phyloP scores from a whole-genome alignment of 2,113 vertebrate genomes.

The Actinemys pallida region DNA sequence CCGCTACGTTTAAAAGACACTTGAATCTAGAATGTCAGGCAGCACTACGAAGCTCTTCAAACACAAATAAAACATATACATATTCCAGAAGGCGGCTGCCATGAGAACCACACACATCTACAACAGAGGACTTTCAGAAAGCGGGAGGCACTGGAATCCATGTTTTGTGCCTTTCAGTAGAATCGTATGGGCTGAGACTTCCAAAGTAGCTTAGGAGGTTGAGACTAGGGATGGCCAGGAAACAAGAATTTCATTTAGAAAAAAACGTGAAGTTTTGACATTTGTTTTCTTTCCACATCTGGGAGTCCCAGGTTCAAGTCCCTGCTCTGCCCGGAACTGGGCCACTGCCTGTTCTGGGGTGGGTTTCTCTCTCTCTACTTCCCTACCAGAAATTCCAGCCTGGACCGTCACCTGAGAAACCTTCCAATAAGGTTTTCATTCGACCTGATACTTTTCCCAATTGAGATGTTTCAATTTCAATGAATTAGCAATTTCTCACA shows the following conservation, averaged over 20 bases:
- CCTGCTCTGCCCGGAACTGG: background rate
- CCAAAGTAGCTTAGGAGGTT: background rate
- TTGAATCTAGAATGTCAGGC: background rate
- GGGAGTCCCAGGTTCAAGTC: background rate
- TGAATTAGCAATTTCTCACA: background rate
- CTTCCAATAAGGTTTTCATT: background rate
- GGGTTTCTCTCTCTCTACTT: background rate
- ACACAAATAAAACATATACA: background rate
- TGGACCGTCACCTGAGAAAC: background rate
- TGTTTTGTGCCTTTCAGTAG: background rate
- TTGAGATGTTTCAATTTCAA: background rate
- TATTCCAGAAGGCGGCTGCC: background rate
- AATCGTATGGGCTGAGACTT: background rate
- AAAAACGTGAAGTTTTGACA: background rate
- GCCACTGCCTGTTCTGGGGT: no score
- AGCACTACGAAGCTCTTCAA: background rate
- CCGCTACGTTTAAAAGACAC: background rate
- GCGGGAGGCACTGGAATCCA: background rate
- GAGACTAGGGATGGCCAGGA: slow-evolving; percentile 8
- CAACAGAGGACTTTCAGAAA: background rate
- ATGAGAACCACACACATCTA: background rate
- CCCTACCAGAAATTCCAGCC: background rate
- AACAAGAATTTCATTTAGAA: background rate
- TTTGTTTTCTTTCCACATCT: background rate
- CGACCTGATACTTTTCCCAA: no score